Percentiles rank a stretch among this genome's conserved stretches.
Evolutionary conservation across 2,113 vertebrate genomes (phyloP).

Genomic region (Carettochelys insculpta): DNA sequence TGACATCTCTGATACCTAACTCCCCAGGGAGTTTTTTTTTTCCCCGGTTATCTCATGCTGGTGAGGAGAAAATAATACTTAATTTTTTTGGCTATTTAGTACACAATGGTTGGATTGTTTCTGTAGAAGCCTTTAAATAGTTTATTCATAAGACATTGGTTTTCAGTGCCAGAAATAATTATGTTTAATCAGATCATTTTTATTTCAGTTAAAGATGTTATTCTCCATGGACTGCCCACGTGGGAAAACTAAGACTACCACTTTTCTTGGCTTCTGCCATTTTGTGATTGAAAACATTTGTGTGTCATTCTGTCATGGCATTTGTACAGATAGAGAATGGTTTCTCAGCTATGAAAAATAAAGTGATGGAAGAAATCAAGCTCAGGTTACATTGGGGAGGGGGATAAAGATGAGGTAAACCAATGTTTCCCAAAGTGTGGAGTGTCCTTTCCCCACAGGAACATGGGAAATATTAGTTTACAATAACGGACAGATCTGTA

Average conservation of each 20-base stretch:
- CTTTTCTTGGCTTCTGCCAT: constrained; percentile 44
- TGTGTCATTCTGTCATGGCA: constrained; percentile 8
- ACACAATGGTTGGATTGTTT: neutral
- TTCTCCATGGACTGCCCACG: neutral
- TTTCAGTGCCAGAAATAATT: constrained; percentile 22
- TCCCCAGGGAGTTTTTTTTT: neutral
- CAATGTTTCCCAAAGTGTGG: constrained; percentile 31
- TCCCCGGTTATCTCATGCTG: neutral
- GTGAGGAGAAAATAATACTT: neutral
- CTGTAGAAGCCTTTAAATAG: constrained; percentile 10
- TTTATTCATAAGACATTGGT: neutral
- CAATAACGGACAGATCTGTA: neutral
- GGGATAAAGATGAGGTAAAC: constrained; percentile 27
- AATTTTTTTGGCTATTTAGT: neutral
- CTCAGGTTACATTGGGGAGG: constrained; percentile 23
- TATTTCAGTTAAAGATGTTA: neutral
- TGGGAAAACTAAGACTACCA: constrained; percentile 35
- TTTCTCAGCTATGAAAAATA: constrained; percentile 23
- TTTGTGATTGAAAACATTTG: constrained; percentile 57
- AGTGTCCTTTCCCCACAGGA: neutral
- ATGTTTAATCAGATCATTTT: neutral
- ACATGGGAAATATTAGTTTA: neutral
- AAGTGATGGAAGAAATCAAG: constrained; percentile 20
- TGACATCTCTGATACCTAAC: neutral
- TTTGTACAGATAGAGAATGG: constrained; percentile 19